Base-by-base conservation (phyloP, 2,888 invertebrate species). In the Apamea anceps region DNA sequence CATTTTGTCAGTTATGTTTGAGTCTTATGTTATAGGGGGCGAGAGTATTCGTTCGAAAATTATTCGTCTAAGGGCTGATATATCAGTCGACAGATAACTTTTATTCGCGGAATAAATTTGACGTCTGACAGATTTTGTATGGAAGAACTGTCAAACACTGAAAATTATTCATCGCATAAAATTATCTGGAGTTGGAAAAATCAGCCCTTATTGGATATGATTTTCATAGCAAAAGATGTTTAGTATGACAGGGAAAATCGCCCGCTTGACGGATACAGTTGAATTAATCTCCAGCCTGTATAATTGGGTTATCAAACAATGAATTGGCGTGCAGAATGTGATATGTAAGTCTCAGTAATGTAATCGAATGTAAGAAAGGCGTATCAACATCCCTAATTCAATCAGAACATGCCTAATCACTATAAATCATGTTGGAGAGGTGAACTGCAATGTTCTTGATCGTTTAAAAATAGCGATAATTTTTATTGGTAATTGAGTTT, bases 401-500 rank as follows among this genome's bases (percentile, higher is more conserved):
- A 95, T 96, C 93, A 92, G 84, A 88, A 83, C 85, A 86, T 87
- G 88, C 91, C 92, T 93, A 93, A 91, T 93, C 92, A 91, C 94
- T 92, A 94, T 95, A 95, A 96, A 96, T 96, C 94, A 95, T 87
- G 91, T 92, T 91, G 79, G 78, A 85, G 72, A 89, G 80, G 82
- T 85, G 32, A 87, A 89, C 70, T 25, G 25, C 60, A 87, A 21
- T 12, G 15, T 57, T 91, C 86, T 96, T 95, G 93, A 93, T 94
- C 81, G 75, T 91, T 89, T 72, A 37, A 88, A 83, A n/a, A 0
- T 13, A 0, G 1, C n/a, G 42, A 7, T 37, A 42, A 8, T 28
- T 76, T 60, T 76, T 48, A 10, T n/a, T 4, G 18, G 25, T 32
- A 32, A 13, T 45, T 75, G 3, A 42, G 0, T 45, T 75, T 45